Percentiles rank a stretch among this genome's conserved stretches.
Conservation (phyloP, 53 echinoderm and acorn worm genomes). For the Holothuria leucospilota region DNA sequence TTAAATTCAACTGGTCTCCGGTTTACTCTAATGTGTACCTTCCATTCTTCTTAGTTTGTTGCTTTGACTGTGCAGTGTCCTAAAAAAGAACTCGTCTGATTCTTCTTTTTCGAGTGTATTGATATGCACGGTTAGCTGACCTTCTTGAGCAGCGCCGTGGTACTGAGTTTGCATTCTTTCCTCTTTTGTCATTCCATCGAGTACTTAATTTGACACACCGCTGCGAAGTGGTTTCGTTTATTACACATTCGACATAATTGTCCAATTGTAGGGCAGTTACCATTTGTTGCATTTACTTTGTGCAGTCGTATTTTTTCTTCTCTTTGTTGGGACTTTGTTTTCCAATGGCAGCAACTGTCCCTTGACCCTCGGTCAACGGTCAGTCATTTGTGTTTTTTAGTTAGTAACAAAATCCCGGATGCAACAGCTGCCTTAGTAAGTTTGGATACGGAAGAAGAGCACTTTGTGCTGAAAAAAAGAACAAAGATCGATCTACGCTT, state of each 20-base stretch:
- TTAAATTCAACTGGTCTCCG: background rate
- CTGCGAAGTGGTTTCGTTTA: background rate
- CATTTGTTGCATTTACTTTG: background rate
- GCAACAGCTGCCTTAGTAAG: too few species aligned
- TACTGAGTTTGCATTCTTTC: too few species aligned
- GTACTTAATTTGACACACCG: background rate
- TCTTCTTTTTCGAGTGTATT: background rate
- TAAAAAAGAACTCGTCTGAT: background rate
- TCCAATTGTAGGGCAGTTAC: background rate
- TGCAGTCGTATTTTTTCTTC: background rate
- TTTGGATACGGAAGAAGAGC: too few species aligned
- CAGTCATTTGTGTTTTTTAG: too few species aligned
- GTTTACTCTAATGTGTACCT: background rate
- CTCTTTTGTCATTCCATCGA: too few species aligned
- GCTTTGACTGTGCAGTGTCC: too few species aligned
- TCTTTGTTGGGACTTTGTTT: background rate
- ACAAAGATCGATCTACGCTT: too few species aligned
- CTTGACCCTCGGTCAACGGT: background rate
- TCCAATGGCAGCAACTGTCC: background rate
- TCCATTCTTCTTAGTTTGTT: background rate
- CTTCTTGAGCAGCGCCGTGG: too few species aligned
- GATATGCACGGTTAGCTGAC: too few species aligned
- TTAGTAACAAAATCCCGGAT: too few species aligned
- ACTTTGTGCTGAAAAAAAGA: too few species aligned
- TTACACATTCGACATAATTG: background rate